A percentile compares a stretch with the other conserved stretches of the same genome.
Evolutionary conservation across 23 tunicate species (phyloP).

Genomic region (Styela plicata): DNA sequence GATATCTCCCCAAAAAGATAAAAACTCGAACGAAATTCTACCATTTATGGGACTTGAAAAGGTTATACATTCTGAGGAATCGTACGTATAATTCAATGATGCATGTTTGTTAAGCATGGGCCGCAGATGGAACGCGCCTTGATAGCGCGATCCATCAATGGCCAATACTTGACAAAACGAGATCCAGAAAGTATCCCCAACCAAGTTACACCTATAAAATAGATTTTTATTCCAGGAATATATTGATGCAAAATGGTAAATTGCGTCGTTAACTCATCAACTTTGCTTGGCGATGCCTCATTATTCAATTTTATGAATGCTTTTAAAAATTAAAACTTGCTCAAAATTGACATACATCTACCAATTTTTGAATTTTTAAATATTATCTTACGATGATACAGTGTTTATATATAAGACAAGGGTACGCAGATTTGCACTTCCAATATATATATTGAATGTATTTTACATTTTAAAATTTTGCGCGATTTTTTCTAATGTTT

Average conservation of each 20-base stretch:
- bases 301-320: neutral
- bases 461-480: neutral
- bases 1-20: neutral
- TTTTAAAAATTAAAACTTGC: neutral
- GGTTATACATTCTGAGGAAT: slow-evolving; percentile 33
- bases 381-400: no score
- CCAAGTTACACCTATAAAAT: no score
- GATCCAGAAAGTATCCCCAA: no score
- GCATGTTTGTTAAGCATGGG: neutral
- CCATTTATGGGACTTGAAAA: slow-evolving; percentile 20
- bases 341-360: neutral
- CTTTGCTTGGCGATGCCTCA: no score
- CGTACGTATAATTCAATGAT: neutral
- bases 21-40: slow-evolving; percentile 14
- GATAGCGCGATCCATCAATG: neutral
- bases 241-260: no score
- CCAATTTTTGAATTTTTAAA: neutral
- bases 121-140: neutral
- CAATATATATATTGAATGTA: neutral
- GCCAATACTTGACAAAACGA: no score
- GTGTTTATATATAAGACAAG: no score
- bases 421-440: neutral
- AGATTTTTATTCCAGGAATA: no score
- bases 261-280: no score
- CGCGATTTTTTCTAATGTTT: neutral